Evolutionary conservation across 2,888 invertebrate genomes (phyloP), one percentile per base, ranked within the genome.

Genomic region (Watsonalla cultraria): DNA sequence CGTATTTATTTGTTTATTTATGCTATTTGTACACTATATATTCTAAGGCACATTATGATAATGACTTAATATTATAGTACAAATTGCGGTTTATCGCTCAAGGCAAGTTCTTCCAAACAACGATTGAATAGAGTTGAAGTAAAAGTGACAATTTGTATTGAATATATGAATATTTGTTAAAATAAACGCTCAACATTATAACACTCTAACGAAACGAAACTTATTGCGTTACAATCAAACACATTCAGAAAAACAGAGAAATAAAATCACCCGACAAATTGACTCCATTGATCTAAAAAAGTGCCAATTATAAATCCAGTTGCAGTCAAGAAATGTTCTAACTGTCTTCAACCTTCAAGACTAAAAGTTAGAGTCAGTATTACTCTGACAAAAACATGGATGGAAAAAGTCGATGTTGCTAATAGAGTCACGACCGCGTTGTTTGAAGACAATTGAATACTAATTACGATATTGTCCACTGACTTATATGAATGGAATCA

Each of bases 361-460:
- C 42, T 11, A 42, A 5, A 7, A 42, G 5, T 9, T 42, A 11
- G 11, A 42, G 42, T 42, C 11, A 11, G 2, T 42, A 42, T 9
- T 9, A 0, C 37, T 24, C 9, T 49, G 37, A 33, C 15, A 39
- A 13, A 39, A 45, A 15, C 11, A 33, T n/a, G 15, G 8, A 37
- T 33, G 39, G 37, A 9, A 6, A 37, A 14, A 33, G 34, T 33
- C 33, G 37, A 33, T 45, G 51, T 33, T 45, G 33, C n/a, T 24
- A 45, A 51, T 51, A 52, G 47, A 47, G 47, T 15, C 13, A 52
- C 46, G 52, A 47, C 39, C 42, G 37, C 14, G 47, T 35, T 34
- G 35, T 15, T 52, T 6, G 24, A 52, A 47, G 11, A 52, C 47
- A 52, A 52, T 52, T 47, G 52, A 24, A n/a, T 39, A 52, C 35